phyloP scores from a whole-genome alignment of 2,113 vertebrate species.

The Leucopsar rothschildi region DNA sequence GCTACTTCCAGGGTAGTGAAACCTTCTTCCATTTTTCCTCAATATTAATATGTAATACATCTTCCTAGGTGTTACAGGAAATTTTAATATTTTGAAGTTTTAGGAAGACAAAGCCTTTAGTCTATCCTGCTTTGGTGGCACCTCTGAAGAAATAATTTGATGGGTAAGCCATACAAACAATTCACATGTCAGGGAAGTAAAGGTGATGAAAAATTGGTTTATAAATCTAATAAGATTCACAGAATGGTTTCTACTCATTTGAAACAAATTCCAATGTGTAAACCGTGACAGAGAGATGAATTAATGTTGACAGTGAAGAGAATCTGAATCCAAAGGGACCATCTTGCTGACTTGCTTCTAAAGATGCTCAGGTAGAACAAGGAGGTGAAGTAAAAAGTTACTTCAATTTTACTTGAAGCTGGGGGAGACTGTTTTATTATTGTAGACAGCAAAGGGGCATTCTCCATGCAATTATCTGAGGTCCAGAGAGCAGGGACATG shows the following conservation, averaged over 20 bases:
- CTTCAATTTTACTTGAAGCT: not conserved
- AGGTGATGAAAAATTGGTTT: not conserved
- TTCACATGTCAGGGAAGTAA: not conserved
- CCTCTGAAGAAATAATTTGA: not conserved
- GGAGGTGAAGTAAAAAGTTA: not conserved
- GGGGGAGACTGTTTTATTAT: not conserved
- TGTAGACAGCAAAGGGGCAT: not conserved
- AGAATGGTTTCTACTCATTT: slow-evolving; percentile 22
- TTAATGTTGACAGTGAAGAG: not conserved
- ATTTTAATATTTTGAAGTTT: not conserved
- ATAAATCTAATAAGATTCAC: not conserved
- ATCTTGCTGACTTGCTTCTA: not conserved
- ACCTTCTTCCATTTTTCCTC: not conserved
- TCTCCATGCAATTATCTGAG: not conserved
- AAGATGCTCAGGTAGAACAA: not conserved
- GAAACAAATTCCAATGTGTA: not conserved
- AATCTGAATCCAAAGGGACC: not conserved
- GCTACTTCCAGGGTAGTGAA: not conserved
- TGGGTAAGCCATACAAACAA: not conserved
- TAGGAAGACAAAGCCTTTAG: not conserved
- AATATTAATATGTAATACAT: not conserved
- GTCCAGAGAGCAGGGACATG: not conserved
- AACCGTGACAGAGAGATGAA: not conserved
- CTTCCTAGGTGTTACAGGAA: not conserved
- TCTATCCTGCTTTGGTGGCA: not conserved